Evolutionary conservation across 1,140 invertebrate genomes (phyloP), one percentile per base, ranked within the genome.

Genomic region (Drosophila bocki): DNA sequence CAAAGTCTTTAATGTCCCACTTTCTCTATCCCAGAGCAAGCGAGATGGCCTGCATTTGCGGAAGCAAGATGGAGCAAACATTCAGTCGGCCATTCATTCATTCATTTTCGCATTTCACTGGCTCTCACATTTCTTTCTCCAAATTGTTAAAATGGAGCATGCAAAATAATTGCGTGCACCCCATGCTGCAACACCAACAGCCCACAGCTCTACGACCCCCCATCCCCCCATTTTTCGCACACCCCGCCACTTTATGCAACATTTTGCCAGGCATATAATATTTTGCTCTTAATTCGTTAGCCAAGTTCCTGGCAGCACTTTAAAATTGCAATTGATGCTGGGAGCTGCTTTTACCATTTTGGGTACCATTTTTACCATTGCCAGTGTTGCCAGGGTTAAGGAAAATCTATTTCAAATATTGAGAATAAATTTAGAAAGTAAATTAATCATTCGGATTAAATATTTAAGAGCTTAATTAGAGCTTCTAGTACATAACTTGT

Each of bases 131-230:
- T 74, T 74, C 67, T 60, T 60, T 72, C 68, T 74, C 68, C 70
- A 60, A 74, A 74, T 74, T 74, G 68, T 74, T 74, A 74, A 74
- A 74, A 74, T 74, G 68, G 70, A 72, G 70, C 53, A 72, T 72
- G 69, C 45, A 72, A 74, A 72, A 74, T 74, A 74, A 74, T 74
- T 74, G 70, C 70, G 67, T 60, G 69, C 54, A 47, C 51, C 37
- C 63, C 47, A 48, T 17, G 37, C 29, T 17, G 37, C 29, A 35
- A 22, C 60, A 33, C 47, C 59, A 29, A 22, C 54, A 22, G 19
- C 22, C 62, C 39, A 17, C 60, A 17, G 9, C 26, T 29, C 32
- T 1, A 26, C 42, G 19, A 0, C 22, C 1, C 22, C 22, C 22
- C 22, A 22, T 2, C 22, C 22, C 22, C 50, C 26, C 13, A n/a